Evolutionary conservation across 2,888 invertebrate genomes (phyloP).

Genomic region (Octonoba sinensis): DNA sequence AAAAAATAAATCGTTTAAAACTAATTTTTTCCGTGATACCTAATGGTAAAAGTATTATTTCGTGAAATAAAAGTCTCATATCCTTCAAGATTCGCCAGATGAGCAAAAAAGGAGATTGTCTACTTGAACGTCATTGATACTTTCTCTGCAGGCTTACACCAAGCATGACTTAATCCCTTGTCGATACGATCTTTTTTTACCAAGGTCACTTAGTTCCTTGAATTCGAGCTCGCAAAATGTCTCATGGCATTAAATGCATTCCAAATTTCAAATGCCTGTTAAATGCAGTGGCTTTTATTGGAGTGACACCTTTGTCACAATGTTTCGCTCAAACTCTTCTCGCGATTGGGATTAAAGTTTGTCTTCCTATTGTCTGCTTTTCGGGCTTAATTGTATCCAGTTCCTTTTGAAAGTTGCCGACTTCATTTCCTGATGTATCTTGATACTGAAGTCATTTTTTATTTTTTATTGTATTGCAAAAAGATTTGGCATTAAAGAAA

Average conservation of each 20-base stretch:
- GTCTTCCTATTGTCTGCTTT: constrained; percentile 1
- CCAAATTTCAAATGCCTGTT: too few species aligned
- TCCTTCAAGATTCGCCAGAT: too few species aligned
- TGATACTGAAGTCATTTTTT: constrained; percentile 9
- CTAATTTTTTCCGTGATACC: too few species aligned
- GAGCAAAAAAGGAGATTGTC: too few species aligned
- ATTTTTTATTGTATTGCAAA: not conserved
- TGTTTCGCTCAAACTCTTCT: constrained; percentile 19
- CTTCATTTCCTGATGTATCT: constrained; percentile 25
- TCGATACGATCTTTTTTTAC: constrained; percentile 15
- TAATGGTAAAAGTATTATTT: too few species aligned
- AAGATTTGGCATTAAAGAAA: not conserved
- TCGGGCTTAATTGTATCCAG: constrained; percentile 9
- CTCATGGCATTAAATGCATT: not conserved
- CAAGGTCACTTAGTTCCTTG: constrained; percentile 26
- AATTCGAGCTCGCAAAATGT: constrained; percentile 1
- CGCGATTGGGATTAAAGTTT: not conserved
- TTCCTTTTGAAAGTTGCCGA: constrained; percentile 18
- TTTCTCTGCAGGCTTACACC: not conserved
- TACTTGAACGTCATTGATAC: too few species aligned
- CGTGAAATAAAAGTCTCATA: too few species aligned
- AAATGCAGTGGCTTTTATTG: not conserved
- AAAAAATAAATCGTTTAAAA: too few species aligned
- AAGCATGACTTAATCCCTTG: constrained; percentile 12
- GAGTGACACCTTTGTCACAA: constrained; percentile 34